Conservation (phyloP, 2,797 vertebrate genomes). For the Pogonophryne albipinna region DNA sequence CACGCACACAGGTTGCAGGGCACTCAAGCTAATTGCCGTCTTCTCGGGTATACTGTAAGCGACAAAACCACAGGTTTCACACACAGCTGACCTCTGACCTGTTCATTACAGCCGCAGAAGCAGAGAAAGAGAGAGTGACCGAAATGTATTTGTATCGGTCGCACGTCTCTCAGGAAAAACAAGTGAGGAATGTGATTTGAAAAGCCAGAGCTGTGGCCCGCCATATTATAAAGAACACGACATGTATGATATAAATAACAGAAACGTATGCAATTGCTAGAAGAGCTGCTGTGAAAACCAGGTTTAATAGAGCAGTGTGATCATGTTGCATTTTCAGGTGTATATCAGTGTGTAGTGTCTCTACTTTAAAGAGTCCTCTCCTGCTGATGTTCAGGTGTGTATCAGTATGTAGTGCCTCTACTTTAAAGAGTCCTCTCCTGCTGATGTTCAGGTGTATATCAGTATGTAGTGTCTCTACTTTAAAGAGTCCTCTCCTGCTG, state of each 20-base stretch:
- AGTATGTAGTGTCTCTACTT: no score
- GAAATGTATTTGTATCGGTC: constrained; percentile 1
- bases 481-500: no score
- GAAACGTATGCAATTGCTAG: not conserved
- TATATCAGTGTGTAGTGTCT: no score
- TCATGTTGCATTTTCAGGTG: no score
- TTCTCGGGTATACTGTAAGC: constrained; percentile 49
- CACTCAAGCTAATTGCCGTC: constrained; percentile 64
- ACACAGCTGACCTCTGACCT: constrained; percentile 57
- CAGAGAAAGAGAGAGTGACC: not conserved
- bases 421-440: no score
- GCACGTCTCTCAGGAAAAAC: constrained; percentile 1
- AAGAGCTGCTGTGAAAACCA: no score
- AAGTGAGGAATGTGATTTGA: not conserved
- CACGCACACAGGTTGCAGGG: constrained; percentile 17
- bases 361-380: no score
- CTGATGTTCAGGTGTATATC: no score
- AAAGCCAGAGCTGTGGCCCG: not conserved
- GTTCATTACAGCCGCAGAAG: constrained; percentile 16
- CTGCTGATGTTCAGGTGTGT: no score
- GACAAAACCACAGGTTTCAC: constrained; percentile 48
- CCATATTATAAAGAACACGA: not conserved
- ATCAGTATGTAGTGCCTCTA: no score
- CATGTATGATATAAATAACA: no score
- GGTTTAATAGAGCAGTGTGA: no score